Conservation (phyloP, 2,888 invertebrate species). For the Rugalucina vietnamica region DNA sequence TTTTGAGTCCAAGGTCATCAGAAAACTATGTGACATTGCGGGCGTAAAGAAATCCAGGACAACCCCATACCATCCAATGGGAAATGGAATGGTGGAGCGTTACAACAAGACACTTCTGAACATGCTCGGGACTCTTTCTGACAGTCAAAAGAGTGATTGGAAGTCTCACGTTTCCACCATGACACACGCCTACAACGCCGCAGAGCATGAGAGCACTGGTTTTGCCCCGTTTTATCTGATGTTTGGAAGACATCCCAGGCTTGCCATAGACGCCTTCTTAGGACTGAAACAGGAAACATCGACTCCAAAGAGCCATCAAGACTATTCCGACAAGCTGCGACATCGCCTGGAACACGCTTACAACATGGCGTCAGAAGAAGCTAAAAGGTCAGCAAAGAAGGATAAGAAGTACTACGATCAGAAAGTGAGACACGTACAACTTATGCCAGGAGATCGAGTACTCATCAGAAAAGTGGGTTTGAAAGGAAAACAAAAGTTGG, state of each 20-base stretch:
- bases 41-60: background rate
- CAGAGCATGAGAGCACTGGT: background rate
- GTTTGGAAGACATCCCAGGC: background rate
- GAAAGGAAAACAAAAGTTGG: background rate
- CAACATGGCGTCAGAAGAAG: background rate
- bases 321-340: background rate
- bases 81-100: constrained; percentile 8
- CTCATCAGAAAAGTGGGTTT: background rate
- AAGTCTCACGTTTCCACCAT: background rate
- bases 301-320: background rate
- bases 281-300: background rate
- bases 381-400: background rate
- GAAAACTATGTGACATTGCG: constrained; percentile 18
- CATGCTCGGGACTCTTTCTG: background rate
- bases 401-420: background rate
- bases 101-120: background rate
- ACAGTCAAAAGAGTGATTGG: background rate
- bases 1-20: constrained; percentile 40
- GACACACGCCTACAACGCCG: background rate
- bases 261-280: background rate
- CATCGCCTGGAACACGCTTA: background rate
- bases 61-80: background rate
- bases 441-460: background rate
- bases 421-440: background rate
- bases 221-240: background rate